Evolutionary conservation across 2,113 vertebrate species (phyloP).

Genomic region (Eulemur rufifrons): DNA sequence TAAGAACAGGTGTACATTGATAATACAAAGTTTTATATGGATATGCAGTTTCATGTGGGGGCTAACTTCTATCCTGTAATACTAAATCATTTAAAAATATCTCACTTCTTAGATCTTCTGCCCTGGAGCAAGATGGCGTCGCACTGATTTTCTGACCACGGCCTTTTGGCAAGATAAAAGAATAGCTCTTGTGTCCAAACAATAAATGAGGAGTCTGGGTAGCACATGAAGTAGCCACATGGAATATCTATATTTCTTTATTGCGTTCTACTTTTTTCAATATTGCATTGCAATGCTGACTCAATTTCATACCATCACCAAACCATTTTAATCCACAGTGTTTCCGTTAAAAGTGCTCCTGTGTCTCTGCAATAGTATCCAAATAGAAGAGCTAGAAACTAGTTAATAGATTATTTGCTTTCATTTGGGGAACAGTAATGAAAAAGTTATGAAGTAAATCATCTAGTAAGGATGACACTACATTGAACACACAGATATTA

Average conservation of each 20-base stretch:
- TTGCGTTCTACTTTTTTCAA: constrained; percentile 49
- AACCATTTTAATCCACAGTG: constrained; percentile 60
- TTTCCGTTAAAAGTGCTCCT: constrained; percentile 59
- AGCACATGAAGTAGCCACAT: neutral
- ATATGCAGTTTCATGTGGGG: neutral
- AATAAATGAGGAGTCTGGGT: neutral
- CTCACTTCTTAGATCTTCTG: neutral
- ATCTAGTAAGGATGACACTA: neutral
- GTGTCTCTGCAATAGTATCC: constrained; percentile 39
- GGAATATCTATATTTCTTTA: constrained; percentile 65
- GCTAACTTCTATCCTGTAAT: neutral
- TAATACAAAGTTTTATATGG: neutral
- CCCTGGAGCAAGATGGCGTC: neutral
- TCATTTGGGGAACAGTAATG: neutral
- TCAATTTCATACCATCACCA: constrained; percentile 23
- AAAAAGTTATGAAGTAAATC: neutral
- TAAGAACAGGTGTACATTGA: neutral
- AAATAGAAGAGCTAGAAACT: constrained; percentile 61
- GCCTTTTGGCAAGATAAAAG: neutral
- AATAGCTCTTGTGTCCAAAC: neutral
- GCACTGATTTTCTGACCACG: neutral
- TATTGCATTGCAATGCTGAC: constrained; percentile 57
- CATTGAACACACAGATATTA: neutral
- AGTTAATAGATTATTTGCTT: constrained; percentile 31
- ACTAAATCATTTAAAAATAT: neutral